phyloP scores from a whole-genome alignment of 2,113 vertebrate genomes.

The Synchiropus splendidus region DNA sequence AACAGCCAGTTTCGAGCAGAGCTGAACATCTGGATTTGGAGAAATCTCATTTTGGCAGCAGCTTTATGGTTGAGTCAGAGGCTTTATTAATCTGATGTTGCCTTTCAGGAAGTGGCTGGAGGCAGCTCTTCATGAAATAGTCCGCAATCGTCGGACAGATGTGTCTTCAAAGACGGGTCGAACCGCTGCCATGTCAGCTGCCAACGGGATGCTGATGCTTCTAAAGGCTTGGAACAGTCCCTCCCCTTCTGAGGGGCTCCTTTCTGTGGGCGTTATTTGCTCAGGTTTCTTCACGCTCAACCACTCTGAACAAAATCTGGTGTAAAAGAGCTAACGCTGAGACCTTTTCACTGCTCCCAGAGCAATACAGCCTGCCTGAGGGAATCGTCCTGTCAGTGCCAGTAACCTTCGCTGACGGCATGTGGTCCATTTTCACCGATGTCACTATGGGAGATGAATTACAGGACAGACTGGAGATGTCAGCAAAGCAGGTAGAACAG shows the following conservation, averaged over 20 bases:
- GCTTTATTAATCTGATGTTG: background rate
- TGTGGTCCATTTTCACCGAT: constrained; percentile 64
- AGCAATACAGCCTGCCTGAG: constrained; percentile 69
- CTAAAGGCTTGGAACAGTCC: constrained; percentile 74
- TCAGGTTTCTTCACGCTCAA: constrained; percentile 58
- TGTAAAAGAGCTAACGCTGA: background rate
- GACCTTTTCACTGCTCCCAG: constrained; percentile 44
- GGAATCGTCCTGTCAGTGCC: constrained; percentile 81
- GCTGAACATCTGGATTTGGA: too few relatives aligned
- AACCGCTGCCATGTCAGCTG: constrained; percentile 54
- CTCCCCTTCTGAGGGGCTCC: constrained; percentile 56
- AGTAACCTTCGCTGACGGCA: constrained; percentile 70
- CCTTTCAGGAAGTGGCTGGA: constrained; percentile 70
- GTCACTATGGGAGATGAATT: constrained; percentile 49
- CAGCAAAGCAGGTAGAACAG: constrained; percentile 65
- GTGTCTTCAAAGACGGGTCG: constrained; percentile 32
- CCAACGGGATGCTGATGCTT: constrained; percentile 63
- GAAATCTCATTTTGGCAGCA: too few relatives aligned
- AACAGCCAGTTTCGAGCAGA: too few relatives aligned
- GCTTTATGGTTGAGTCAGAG: constrained; percentile 1
- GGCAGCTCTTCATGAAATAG: constrained; percentile 58
- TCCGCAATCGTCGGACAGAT: constrained; percentile 28
- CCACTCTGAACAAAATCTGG: background rate
- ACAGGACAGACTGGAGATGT: constrained; percentile 47
- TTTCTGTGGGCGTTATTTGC: constrained; percentile 77